A percentile compares a stretch with the other conserved stretches of the same genome.
These are phyloP conservation scores for Bucorvus abyssinicus DNA, from an alignment of 2,797 vertebrate genomes.

Conservation along the genomic window DNA sequence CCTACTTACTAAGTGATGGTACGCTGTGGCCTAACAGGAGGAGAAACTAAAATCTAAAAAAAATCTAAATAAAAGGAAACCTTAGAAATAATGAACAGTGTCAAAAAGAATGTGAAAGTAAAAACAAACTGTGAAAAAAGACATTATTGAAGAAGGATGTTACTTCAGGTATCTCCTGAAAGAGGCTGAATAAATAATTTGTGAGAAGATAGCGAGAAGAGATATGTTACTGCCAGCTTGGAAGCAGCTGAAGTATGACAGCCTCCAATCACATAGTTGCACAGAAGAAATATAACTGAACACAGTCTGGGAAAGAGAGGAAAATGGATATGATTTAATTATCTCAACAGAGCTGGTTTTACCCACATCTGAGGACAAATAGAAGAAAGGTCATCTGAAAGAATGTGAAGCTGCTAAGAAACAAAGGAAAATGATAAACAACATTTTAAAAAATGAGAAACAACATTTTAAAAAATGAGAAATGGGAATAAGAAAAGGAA, in stretches of 20 bases:
- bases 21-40: neutral
- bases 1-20: neutral
- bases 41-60: neutral
- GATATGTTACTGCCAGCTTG: neutral
- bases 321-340: slow-evolving; percentile 1
- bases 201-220: neutral
- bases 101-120: neutral
- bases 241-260: neutral
- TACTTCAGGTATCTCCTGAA: neutral
- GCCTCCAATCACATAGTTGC: neutral
- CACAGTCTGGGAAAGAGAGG: neutral
- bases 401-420: slow-evolving; percentile 23
- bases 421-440: slow-evolving; percentile 25
- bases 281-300: neutral
- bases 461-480: slow-evolving; percentile 16
- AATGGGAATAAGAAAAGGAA: slow-evolving; percentile 2
- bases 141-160: neutral
- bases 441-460: slow-evolving; percentile 15
- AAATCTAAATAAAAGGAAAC: neutral
- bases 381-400: slow-evolving; percentile 26
- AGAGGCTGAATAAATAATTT: neutral
- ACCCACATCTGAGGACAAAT: slow-evolving; percentile 6
- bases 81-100: neutral
- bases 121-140: neutral
- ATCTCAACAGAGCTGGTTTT: neutral